These are phyloP conservation scores for Sciurus niger DNA, from an alignment of 2,113 vertebrate genomes.

Conservation along the genomic window DNA sequence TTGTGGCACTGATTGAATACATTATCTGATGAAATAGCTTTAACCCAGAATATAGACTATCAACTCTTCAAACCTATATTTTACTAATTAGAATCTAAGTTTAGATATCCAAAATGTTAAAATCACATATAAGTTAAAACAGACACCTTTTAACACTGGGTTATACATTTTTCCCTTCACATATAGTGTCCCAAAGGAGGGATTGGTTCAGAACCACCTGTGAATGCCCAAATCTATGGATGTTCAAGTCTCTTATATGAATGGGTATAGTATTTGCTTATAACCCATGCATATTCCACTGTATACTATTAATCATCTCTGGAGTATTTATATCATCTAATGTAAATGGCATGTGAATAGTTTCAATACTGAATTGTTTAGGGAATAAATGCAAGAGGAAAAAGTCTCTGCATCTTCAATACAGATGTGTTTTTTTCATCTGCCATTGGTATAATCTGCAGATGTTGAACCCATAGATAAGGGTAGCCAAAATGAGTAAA, in stretches of 20 bases:
- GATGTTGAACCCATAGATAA: neutral
- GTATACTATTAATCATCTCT: neutral
- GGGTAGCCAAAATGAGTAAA: neutral
- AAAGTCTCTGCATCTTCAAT: no score
- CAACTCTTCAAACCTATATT: constrained; percentile 1
- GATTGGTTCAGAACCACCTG: neutral
- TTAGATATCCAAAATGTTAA: neutral
- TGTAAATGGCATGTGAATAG: neutral
- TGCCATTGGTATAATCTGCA: neutral
- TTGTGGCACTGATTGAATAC: neutral
- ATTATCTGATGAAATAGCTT: neutral
- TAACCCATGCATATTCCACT: neutral
- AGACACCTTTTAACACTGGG: neutral
- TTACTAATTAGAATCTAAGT: neutral
- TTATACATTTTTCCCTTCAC: neutral
- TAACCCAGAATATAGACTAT: neutral
- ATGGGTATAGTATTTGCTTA: neutral
- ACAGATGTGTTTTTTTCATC: neutral
- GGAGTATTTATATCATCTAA: neutral
- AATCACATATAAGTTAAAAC: neutral
- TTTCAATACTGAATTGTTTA: neutral
- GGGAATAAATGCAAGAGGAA: neutral
- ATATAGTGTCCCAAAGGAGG: no score
- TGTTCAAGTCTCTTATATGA: neutral
- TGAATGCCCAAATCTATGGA: neutral